Percentiles rank a stretch among this genome's conserved stretches.
phyloP scores from a whole-genome alignment of 1,140 invertebrate genomes.

The Drosophila nasuta region DNA sequence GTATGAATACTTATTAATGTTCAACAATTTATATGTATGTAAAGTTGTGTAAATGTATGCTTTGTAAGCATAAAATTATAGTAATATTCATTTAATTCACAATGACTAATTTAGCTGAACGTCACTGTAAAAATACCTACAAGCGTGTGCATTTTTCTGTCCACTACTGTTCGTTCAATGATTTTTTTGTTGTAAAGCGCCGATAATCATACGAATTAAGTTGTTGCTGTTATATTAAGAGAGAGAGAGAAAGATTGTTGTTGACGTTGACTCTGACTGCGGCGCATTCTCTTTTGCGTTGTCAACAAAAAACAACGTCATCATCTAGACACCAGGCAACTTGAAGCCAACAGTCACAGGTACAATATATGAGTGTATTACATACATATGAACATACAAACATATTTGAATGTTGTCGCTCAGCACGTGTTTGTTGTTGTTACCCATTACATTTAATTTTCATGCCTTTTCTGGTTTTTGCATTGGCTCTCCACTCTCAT shows the following conservation, averaged over 20 bases:
- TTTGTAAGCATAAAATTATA: neutral
- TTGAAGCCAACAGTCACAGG: conserved; percentile 11
- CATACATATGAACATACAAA: conserved; percentile 19
- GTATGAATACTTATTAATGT: too few species aligned
- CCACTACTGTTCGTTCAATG: conserved; percentile 38
- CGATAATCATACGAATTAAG: conserved; percentile 70
- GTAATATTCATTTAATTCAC: neutral
- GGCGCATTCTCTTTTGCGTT: conserved; percentile 5
- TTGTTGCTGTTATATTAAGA: conserved; percentile 36
- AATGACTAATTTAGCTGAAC: neutral
- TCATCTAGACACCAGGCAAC: conserved; percentile 23
- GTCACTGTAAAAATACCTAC: neutral
- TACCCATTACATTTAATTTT: conserved; percentile 73
- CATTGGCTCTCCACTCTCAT: conserved; percentile 49
- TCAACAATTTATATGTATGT: too few species aligned
- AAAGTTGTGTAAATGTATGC: neutral
- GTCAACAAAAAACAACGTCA: conserved; percentile 54
- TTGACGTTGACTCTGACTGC: conserved; percentile 2
- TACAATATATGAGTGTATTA: neutral
- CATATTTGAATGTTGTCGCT: conserved; percentile 53
- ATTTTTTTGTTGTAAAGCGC: conserved; percentile 25
- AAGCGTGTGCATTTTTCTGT: conserved; percentile 15
- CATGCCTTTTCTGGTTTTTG: conserved; percentile 76
- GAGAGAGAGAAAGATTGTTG: neutral
- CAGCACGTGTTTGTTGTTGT: conserved; percentile 21